These are phyloP conservation scores for Phylloscopus whistleri DNA, from an alignment of 2,113 vertebrate species.

Conservation along the genomic window DNA sequence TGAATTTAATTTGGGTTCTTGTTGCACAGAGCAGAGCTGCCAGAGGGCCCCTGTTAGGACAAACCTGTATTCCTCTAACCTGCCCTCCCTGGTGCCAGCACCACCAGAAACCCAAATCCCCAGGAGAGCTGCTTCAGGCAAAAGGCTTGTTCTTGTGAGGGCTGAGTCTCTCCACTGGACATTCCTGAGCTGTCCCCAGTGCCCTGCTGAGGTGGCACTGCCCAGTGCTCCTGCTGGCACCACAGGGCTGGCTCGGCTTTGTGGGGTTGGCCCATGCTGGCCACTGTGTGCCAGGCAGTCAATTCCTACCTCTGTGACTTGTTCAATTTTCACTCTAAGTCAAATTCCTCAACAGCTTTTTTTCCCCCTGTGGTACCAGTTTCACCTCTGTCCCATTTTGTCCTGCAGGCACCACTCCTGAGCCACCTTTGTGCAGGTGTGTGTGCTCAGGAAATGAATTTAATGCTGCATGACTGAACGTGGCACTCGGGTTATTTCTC, in stretches of 20 bases:
- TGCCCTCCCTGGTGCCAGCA: not conserved
- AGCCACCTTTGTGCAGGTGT: not conserved
- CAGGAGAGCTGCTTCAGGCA: not conserved
- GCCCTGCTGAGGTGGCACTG: rapidly evolving
- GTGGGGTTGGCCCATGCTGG: rapidly evolving
- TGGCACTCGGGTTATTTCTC: rapidly evolving
- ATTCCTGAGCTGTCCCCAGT: not conserved
- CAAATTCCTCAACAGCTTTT: not conserved
- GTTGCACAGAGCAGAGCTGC: rapidly evolving
- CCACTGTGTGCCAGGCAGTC: rapidly evolving
- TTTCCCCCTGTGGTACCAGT: not conserved
- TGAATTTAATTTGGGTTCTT: not conserved
- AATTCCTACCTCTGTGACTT: not conserved
- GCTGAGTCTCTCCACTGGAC: rapidly evolving
- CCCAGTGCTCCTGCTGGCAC: not conserved
- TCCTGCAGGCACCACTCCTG: not conserved
- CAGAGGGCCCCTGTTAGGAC: rapidly evolving
- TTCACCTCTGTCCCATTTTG: not conserved
- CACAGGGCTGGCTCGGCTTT: rapidly evolving
- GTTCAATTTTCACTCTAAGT: not conserved
- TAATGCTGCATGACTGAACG: not conserved
- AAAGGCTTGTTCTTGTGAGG: rapidly evolving
- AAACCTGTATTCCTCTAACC: not conserved
- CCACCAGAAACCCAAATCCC: not conserved
- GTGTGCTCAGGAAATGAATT: not conserved